phyloP scores from a whole-genome alignment of 2,113 vertebrate species.

The Opisthocomus hoazin region DNA sequence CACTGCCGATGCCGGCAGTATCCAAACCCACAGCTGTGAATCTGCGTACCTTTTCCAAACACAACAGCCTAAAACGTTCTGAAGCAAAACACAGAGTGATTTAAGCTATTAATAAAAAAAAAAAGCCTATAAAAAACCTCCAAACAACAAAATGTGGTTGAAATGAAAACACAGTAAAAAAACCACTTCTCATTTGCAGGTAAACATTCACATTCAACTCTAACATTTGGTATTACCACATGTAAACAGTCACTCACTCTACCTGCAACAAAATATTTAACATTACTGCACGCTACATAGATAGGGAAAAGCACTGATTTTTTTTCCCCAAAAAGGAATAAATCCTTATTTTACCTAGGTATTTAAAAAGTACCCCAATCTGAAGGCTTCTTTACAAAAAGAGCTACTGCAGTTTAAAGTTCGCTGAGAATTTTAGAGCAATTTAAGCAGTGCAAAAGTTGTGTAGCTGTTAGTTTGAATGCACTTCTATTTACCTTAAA shows the following conservation, averaged over 20 bases:
- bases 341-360: not conserved
- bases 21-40: not conserved
- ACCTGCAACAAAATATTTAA: not conserved
- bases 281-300: not conserved
- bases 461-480: not conserved
- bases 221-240: not conserved
- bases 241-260: not conserved
- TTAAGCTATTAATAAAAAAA: not conserved
- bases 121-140: not conserved
- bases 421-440: not conserved
- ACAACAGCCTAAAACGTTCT: not conserved
- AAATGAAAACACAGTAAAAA: not conserved
- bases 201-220: not conserved
- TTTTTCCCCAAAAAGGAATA: accelerated
- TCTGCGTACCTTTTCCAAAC: not conserved
- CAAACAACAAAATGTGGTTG: not conserved
- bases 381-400: not conserved
- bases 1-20: not conserved
- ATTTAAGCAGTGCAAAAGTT: not conserved
- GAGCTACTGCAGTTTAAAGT: not conserved
- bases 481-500: not conserved
- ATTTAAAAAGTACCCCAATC: not conserved
- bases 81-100: not conserved
- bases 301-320: not conserved
- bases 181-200: not conserved